These are phyloP conservation scores for Patella ulyssiponensis DNA, from an alignment of 2,888 invertebrate species.

Conservation along the genomic window DNA sequence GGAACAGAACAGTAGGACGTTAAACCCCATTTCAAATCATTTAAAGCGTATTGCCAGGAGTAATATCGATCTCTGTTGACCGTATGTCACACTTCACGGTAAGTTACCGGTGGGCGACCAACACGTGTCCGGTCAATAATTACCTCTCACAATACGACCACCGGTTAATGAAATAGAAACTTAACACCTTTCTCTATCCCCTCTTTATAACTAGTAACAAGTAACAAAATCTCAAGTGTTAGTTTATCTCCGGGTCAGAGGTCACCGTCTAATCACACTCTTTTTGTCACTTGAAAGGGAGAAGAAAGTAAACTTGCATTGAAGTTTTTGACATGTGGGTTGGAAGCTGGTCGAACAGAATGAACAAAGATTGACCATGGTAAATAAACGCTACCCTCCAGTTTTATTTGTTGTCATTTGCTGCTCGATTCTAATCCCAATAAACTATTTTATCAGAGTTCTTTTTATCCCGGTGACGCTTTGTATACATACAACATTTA, in stretches of 20 bases:
- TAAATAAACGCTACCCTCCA: background rate
- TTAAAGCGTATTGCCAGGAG: too few relatives aligned
- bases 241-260: background rate
- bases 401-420: slow-evolving; percentile 4
- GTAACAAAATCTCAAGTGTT: slow-evolving; percentile 1
- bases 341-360: background rate
- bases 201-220: background rate
- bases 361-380: background rate
- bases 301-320: background rate
- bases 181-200: background rate
- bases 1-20: too few relatives aligned
- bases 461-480: background rate
- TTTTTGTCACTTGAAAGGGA: slow-evolving; percentile 9
- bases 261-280: background rate
- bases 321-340: background rate
- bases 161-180: too few relatives aligned
- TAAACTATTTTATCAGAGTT: background rate
- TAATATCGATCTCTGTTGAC: too few relatives aligned
- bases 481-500: too few relatives aligned
- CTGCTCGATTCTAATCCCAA: background rate
- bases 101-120: too few relatives aligned
- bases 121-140: too few relatives aligned
- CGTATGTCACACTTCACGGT: too few relatives aligned
- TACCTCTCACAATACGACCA: too few relatives aligned
- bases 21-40: too few relatives aligned